A percentile compares a stretch with the other conserved stretches of the same genome.
Evolutionary conservation across 2,797 vertebrate genomes (phyloP).

Genomic region (Eulemur albifrons): DNA sequence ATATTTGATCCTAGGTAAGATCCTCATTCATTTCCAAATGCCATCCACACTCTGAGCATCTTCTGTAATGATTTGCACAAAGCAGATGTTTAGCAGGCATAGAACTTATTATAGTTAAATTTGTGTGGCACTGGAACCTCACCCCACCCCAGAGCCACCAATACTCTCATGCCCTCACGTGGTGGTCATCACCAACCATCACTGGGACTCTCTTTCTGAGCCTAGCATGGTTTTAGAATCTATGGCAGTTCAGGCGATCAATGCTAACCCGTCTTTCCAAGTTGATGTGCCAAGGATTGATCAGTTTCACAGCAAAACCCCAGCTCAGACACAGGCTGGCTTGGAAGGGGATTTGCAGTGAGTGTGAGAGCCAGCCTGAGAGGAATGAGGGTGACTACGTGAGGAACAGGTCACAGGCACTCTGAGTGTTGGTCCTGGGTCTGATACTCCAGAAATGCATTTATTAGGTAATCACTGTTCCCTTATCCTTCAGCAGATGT

Average conservation of each 20-base stretch:
- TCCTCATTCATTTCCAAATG: not conserved
- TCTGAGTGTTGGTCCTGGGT: not conserved
- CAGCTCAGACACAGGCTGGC: not conserved
- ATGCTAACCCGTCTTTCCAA: not conserved
- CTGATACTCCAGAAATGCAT: not conserved
- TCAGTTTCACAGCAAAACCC: too few relatives aligned
- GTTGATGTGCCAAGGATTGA: not conserved
- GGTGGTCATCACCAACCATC: too few relatives aligned
- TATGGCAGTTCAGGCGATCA: fast-evolving
- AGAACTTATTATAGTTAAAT: not conserved
- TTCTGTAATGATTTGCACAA: not conserved
- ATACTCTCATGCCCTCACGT: fast-evolving
- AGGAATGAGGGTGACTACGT: fast-evolving
- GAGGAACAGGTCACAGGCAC: too few relatives aligned
- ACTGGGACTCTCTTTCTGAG: not conserved
- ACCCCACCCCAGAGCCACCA: not conserved
- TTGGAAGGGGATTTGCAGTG: not conserved
- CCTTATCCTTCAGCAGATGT: not conserved
- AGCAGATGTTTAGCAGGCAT: not conserved
- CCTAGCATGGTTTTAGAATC: not conserved
- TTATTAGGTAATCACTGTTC: not conserved
- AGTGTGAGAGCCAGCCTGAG: not conserved
- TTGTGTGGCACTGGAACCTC: not conserved
- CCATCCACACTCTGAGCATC: not conserved
- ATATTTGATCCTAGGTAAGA: not conserved